Evolutionary conservation across 1,140 invertebrate species (phyloP).

Genomic region (Probaryconus sp.): DNA sequence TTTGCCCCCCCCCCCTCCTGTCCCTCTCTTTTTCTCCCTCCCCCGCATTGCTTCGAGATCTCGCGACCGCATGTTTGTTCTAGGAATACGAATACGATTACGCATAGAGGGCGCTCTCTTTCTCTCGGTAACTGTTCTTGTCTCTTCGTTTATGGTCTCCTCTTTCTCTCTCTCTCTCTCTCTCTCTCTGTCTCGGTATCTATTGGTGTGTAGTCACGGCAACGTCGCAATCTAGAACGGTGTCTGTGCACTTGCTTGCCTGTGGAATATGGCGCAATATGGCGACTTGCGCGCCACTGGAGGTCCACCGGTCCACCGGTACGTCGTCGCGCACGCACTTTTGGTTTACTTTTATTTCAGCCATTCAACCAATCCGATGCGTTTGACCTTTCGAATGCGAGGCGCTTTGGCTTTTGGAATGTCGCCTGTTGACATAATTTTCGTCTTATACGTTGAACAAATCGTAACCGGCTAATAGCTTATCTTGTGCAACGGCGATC

Average conservation of each 20-base stretch:
- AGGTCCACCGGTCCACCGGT: conserved; percentile 27
- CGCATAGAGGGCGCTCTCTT: conserved; percentile 18
- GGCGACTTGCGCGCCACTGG: conserved; percentile 47
- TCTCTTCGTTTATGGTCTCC: too few species aligned
- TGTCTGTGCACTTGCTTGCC: conserved; percentile 50
- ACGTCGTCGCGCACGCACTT: conserved; percentile 9
- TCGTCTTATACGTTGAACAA: not conserved
- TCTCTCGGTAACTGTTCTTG: conserved; percentile 1
- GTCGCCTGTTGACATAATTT: conserved; percentile 7
- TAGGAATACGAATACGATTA: conserved; percentile 66
- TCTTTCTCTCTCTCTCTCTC: conserved; percentile 30
- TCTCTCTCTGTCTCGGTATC: conserved; percentile 23
- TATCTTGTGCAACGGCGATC: too few species aligned
- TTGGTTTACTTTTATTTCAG: conserved; percentile 43
- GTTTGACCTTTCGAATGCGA: conserved; percentile 51
- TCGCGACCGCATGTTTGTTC: conserved; percentile 58
- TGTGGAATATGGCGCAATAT: conserved; percentile 47
- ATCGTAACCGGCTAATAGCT: too few species aligned
- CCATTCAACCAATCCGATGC: conserved; percentile 38
- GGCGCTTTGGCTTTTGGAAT: conserved; percentile 42
- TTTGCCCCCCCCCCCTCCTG: conserved; percentile 14
- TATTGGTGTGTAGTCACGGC: too few species aligned
- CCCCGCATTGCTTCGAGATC: conserved; percentile 26
- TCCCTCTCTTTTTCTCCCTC: not conserved
- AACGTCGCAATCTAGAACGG: conserved; percentile 66